A percentile compares a stretch with the other conserved stretches of the same genome.
Conservation (phyloP, 2,888 invertebrate genomes). For the Plusia festucae region DNA sequence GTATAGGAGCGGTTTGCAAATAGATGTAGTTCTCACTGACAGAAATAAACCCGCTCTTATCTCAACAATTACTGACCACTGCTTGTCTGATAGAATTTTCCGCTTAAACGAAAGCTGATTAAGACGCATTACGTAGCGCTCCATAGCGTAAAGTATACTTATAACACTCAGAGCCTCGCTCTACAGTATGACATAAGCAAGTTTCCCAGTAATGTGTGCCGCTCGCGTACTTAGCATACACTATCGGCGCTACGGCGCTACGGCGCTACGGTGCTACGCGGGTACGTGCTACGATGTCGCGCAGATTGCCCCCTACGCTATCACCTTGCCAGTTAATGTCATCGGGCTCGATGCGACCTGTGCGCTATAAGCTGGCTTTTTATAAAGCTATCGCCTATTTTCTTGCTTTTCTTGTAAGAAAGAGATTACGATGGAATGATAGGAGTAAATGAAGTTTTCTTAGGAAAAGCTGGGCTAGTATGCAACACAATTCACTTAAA, state of each 20-base stretch:
- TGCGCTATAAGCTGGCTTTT: slow-evolving; percentile 10
- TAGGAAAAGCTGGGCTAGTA: not conserved
- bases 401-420: slow-evolving; percentile 34
- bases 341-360: slow-evolving; percentile 31
- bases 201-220: slow-evolving; percentile 44
- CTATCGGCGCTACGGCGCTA: slow-evolving; percentile 33
- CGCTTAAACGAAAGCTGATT: not conserved
- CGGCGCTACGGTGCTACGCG: slow-evolving; percentile 24
- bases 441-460: slow-evolving; percentile 13
- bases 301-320: slow-evolving; percentile 40
- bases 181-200: slow-evolving; percentile 14
- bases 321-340: slow-evolving; percentile 40
- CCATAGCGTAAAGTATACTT: not conserved
- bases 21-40: not conserved
- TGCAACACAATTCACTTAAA: not conserved
- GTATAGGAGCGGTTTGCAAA: not conserved
- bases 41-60: not conserved
- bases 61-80: not conserved
- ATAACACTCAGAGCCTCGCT: slow-evolving; percentile 3
- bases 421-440: slow-evolving; percentile 31
- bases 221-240: slow-evolving; percentile 51
- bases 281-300: slow-evolving; percentile 28
- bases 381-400: slow-evolving; percentile 26
- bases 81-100: slow-evolving; percentile 1
- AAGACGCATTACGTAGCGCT: not conserved